Base-by-base conservation (phyloP, 2,797 vertebrate species). In the Gymnodraco acuticeps region DNA sequence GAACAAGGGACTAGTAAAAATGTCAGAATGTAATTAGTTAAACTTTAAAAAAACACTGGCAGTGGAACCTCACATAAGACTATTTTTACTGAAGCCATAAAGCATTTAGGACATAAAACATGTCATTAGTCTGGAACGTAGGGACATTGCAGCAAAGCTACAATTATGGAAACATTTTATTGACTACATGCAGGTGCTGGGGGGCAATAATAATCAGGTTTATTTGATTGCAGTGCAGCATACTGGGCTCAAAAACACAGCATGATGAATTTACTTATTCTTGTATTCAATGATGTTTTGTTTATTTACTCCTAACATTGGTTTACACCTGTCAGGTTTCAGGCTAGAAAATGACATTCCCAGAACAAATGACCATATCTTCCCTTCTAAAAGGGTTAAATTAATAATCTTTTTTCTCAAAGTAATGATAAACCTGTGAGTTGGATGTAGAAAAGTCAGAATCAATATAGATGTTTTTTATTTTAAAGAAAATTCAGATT, bases 61-160 rank as follows among this genome's bases (percentile, higher is more conserved):
- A 11, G 33, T 20, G 43, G 31, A 64, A 19, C 17, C 54, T 48
- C 27, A 70, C 1, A 1, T 13, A 27, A 14, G 56, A 63, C 20
- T 42, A 17, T 52, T 71, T 72, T 80, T 60, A 72, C 13, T 7
- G 17, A 33, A 46, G 3, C 33, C 31, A 14, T 63, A 55, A 78
- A 81, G 19, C 41, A 58, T 56, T 55, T 48, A 60, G 23, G 27
- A 56, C 10, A 56, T 79, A 17, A 63, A 69, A 73, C 31, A 45
- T 70, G 68, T 41, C 55, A 63, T 66, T 66, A 48, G 43, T 20
- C 15, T 15, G 27, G 16, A 42, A 12, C 13, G 33, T 38, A 38
- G 33, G 33, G 33, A 38, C 33, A 38, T 38, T 38, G 33, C 33
- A 50, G 31, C 16, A 48, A 47, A 58, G 19, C n/a, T 2, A 41